Conservation (phyloP, 2,797 vertebrate genomes). For the Falco biarmicus region DNA sequence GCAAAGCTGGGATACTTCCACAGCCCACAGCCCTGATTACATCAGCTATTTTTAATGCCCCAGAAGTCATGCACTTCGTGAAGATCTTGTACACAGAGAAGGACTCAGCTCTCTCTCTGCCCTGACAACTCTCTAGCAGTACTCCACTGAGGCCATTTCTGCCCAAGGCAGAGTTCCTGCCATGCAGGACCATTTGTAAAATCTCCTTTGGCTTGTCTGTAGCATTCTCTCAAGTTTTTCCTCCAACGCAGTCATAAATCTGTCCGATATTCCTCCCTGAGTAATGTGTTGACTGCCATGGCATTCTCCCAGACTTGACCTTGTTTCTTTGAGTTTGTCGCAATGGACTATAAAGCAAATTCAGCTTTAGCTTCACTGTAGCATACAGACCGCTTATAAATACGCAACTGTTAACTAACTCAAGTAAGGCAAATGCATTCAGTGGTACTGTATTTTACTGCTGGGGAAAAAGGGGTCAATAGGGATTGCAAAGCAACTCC, state of each 20-base stretch:
- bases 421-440: background rate
- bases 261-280: background rate
- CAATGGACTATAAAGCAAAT: background rate
- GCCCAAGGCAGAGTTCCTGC: background rate
- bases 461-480: background rate
- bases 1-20: background rate
- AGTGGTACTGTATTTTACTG: background rate
- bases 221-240: background rate
- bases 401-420: background rate
- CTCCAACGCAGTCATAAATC: background rate
- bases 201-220: background rate
- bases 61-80: fast-evolving
- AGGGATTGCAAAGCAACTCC: background rate
- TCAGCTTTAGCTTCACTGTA: background rate
- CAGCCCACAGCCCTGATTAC: background rate
- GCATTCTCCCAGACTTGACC: background rate
- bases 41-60: background rate
- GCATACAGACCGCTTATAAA: background rate
- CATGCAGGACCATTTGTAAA: background rate
- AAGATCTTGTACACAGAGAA: background rate
- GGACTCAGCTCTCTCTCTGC: background rate
- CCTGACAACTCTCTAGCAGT: background rate
- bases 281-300: background rate
- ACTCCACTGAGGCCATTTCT: background rate
- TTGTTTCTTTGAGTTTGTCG: background rate